Evolutionary conservation across 2,888 invertebrate genomes (phyloP), one percentile per base, ranked within the genome.

Genomic region (Elegia similella): DNA sequence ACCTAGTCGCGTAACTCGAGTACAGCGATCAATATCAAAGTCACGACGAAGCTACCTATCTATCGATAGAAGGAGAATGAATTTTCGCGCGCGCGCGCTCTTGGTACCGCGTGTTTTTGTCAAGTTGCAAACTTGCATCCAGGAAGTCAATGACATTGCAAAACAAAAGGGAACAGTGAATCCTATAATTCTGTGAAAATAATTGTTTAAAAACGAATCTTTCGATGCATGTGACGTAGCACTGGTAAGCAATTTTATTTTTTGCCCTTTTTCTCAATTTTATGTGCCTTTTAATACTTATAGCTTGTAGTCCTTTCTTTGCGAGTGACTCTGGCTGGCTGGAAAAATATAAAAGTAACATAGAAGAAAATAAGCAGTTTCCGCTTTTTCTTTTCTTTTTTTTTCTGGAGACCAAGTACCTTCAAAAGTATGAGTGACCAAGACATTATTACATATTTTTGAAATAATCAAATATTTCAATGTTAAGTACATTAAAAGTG

Each of bases 11-110:
- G 66, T n/a, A 29, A 52, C 23, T 30, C 64, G 50, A 16, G 50
- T 59, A 64, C 62, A 65, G 65, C 85, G 86, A 87, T 88, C 87
- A 78, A 87, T 86, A 84, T 62, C 72, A 75, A 75, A 76, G 66
- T 69, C 69, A 69, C 68, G 68, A 70, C 72, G 75, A 75, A 72
- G 75, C 76, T 78, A 23, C 23, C n/a, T n/a, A n/a, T 23, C 2
- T 23, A 82, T 82, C 81, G 81, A 84, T 84, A 75, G 16, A 55
- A 70, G 34, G 10, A 38, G 70, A 78, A 78, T 78, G 79, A 77
- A 86, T 83, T 73, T 86, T 89, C 84, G 87, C 91, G 90, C 91
- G 89, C 90, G 88, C 89, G 89, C 88, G 81, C 66, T 68, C 55
- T 57, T 52, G 42, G 57, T 55, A 8, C 29, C 60, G 44, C 38